Percentiles rank a stretch among this genome's conserved stretches.
phyloP scores from a whole-genome alignment of 2,888 invertebrate species.

The Pseudanteris insignis region DNA sequence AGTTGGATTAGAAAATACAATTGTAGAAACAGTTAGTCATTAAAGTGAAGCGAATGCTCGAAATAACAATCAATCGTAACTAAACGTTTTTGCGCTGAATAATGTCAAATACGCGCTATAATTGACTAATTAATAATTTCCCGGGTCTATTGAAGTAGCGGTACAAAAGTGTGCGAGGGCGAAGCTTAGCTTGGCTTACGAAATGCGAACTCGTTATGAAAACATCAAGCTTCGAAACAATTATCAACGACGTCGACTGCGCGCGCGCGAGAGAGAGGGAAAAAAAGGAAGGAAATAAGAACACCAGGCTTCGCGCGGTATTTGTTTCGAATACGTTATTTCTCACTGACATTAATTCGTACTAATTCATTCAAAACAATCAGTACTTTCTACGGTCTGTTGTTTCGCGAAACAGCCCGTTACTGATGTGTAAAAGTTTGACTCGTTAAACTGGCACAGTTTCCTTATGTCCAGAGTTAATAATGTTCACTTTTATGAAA shows the following conservation, averaged over 20 bases:
- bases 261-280: no score
- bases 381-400: slow-evolving; percentile 38
- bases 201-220: no score
- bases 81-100: no score
- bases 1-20: no score
- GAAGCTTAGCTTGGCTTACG: no score
- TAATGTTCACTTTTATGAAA: slow-evolving; percentile 30
- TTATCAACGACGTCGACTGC: slow-evolving; percentile 10
- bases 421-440: slow-evolving; percentile 42
- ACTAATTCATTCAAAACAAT: slow-evolving; percentile 40
- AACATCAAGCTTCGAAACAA: slow-evolving; percentile 29
- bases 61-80: no score
- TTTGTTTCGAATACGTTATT: slow-evolving; percentile 26
- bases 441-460: slow-evolving; percentile 38
- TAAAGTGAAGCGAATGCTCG: no score
- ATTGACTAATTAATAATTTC: no score
- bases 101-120: no score
- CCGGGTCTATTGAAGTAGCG: no score
- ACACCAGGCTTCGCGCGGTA: slow-evolving; percentile 3
- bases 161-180: no score
- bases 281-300: slow-evolving; percentile 1
- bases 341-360: slow-evolving; percentile 32
- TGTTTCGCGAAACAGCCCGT: slow-evolving; percentile 35
- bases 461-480: slow-evolving; percentile 24
- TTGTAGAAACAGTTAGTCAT: no score